These are phyloP conservation scores for Thryonomys swinderianus DNA, from an alignment of 2,113 vertebrate species.

Conservation along the genomic window DNA sequence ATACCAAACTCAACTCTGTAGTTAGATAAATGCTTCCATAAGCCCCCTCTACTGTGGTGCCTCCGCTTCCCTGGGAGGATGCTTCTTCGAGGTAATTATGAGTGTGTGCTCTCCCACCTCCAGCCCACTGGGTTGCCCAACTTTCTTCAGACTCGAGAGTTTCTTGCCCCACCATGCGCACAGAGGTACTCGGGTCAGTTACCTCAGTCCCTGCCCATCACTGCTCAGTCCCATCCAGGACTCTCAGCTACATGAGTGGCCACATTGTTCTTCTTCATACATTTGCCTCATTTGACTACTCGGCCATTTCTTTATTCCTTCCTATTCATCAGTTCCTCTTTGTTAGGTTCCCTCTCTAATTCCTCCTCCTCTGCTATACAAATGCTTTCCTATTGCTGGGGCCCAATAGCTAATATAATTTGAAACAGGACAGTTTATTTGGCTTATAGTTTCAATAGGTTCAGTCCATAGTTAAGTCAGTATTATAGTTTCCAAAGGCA, in stretches of 20 bases:
- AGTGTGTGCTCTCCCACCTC: not conserved
- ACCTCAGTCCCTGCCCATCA: not conserved
- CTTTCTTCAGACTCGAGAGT: not conserved
- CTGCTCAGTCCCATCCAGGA: not conserved
- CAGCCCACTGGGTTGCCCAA: not conserved
- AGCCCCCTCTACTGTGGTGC: not conserved
- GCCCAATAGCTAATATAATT: not conserved
- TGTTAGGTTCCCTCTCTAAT: not conserved
- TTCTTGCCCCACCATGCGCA: not conserved
- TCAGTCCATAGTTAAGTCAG: not conserved
- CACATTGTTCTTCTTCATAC: not conserved
- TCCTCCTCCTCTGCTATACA: not conserved
- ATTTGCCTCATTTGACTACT: not conserved
- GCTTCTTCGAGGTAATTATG: not conserved
- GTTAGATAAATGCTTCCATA: not conserved
- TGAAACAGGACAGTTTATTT: not conserved
- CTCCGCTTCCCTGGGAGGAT: not conserved
- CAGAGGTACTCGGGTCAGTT: too few species aligned
- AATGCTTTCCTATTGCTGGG: not conserved
- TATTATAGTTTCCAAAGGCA: not conserved
- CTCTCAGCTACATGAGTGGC: accelerated
- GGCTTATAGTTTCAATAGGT: not conserved
- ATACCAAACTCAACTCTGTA: not conserved
- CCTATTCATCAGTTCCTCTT: not conserved
- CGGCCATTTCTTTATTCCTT: not conserved